Evolutionary conservation across 2,888 invertebrate genomes (phyloP), one percentile per base, ranked within the genome.

Genomic region (Archips crataeganus): DNA sequence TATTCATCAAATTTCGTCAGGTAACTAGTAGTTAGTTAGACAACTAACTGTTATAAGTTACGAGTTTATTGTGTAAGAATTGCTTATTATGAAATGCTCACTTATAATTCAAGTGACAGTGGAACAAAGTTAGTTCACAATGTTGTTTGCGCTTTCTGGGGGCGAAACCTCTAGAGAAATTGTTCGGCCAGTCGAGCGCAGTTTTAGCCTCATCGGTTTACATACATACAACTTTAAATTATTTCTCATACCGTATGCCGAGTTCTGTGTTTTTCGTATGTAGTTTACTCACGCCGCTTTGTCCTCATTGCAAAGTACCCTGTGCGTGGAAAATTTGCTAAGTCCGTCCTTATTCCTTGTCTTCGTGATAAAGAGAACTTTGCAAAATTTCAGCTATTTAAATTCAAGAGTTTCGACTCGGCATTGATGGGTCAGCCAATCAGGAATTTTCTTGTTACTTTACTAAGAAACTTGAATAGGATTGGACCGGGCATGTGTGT

Each of bases 91-190:
- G 54, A 15, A 54, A 54, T 23, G 6, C 23, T n/a, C 5, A 54
- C 54, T 54, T 23, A 54, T 54, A 54, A 54, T 54, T 54, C 23
- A 23, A 23, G 15, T 9, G 54, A 2, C 54, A 23, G 15, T 54
- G 54, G 54, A 23, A 23, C 23, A 54, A 49, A 54, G 54, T 54
- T 54, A 54, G 54, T 23, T 54, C 54, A 54, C 54, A 23, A n/a
- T 54, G 9, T 54, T 54, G 23, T 54, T 54, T 51, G 51, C n/a
- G 23, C 13, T 13, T 49, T 49, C 54, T 54, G 9, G 23, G 23
- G 9, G 8, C 23, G 8, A 54, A 54, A 54, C 9, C 54, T n/a
- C 54, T 23, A 54, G 54, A 23, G 54, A 54, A 54, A 54, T 54
- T 54, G 9, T 54, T 15, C 45, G 11, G 11, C 15, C 54, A 23